Conservation (phyloP, 2,797 vertebrate genomes). For the Numenius phaeopus region DNA sequence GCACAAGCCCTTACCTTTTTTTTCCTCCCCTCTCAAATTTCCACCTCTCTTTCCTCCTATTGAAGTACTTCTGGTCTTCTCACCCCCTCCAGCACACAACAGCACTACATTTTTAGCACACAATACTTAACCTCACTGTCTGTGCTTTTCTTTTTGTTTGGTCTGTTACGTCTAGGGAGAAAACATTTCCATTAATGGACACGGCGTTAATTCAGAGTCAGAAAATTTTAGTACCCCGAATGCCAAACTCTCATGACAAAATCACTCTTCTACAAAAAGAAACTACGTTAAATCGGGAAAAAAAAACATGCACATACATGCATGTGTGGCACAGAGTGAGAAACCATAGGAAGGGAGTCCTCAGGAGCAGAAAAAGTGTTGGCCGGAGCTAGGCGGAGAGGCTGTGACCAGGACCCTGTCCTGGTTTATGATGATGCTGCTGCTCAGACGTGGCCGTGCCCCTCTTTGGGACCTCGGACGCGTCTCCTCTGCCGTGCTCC, state of each 20-base stretch:
- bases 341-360: not conserved
- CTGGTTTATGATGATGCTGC: not conserved
- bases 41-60: not conserved
- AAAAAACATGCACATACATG: not conserved
- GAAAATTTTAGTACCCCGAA: not conserved
- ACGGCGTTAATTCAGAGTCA: not conserved
- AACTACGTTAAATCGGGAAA: not conserved
- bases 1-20: not conserved
- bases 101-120: not conserved
- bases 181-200: constrained; percentile 7
- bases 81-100: not conserved
- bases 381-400: not conserved
- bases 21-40: not conserved
- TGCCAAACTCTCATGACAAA: not conserved
- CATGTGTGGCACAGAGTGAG: not conserved
- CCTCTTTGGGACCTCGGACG: too few relatives aligned
- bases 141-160: not conserved
- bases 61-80: not conserved
- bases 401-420: not conserved
- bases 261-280: not conserved
- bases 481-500: accelerated
- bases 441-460: not conserved
- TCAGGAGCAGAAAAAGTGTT: not conserved
- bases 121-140: not conserved
- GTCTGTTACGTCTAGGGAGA: not conserved